phyloP scores from a whole-genome alignment of 2,113 vertebrate species.

The Delphinapterus leucas region DNA sequence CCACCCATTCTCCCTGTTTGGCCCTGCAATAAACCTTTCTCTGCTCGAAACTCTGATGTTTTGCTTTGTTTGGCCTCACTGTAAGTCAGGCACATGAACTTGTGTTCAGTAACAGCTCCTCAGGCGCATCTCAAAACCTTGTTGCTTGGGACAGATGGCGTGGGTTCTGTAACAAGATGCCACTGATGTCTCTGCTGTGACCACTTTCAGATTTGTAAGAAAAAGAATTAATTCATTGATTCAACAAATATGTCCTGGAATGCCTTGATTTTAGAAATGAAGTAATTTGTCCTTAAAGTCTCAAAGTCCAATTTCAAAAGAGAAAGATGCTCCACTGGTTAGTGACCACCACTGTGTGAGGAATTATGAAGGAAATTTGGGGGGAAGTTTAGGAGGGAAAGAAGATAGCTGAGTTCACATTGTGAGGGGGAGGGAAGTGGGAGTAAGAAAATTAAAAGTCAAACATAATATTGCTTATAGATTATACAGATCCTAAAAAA shows the following conservation, averaged over 20 bases:
- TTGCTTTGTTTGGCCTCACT: background rate
- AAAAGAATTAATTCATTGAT: background rate
- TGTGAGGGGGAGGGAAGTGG: background rate
- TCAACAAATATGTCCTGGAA: background rate
- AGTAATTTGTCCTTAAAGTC: background rate
- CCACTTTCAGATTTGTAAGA: background rate
- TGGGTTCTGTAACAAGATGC: background rate
- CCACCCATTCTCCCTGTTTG: background rate
- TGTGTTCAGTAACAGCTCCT: background rate
- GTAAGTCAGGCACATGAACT: background rate
- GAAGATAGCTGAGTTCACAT: background rate
- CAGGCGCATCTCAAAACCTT: background rate
- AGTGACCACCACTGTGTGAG: background rate
- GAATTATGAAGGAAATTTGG: background rate
- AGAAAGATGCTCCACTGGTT: background rate
- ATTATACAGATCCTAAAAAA: background rate
- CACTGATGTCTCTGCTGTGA: background rate
- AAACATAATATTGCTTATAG: background rate
- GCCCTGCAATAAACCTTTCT: background rate
- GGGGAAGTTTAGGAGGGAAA: background rate
- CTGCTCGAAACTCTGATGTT: background rate
- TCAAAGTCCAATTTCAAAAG: background rate
- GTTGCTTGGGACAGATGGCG: background rate
- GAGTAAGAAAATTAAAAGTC: background rate
- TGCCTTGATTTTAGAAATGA: background rate